Base-by-base conservation (phyloP, 2,888 invertebrate genomes). In the Lasius fuliginosus region DNA sequence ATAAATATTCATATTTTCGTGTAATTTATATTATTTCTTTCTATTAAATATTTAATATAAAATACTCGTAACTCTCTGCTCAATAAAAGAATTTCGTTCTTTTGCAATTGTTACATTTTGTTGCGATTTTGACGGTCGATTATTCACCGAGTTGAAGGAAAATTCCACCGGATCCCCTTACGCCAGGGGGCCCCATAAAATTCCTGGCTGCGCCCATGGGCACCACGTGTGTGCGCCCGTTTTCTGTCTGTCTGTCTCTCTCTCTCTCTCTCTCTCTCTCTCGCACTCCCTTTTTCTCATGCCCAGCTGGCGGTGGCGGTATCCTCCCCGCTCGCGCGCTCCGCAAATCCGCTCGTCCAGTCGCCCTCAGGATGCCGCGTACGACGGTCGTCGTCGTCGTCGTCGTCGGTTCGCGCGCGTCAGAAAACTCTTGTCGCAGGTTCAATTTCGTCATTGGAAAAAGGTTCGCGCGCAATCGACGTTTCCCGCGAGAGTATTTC, bases 311-410 rank as follows among this genome's bases (percentile, higher is more conserved):
- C 58, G 65, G 58, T 49, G 76, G 4, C 53, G 40, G 76, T 65
- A 68, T 56, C 82, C 82, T 88, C 53, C 40, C 89, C 83, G 62
- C 73, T 77, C 46, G 69, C 46, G 53, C 69, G 67, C 76, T 85
- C 64, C 60, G 88, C 83, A 82, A 85, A 87, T 88, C 86, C 79
- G 84, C 85, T 89, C 88, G 85, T 84, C 83, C 88, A 89, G 89
- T 90, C 56, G 85, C 77, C 83, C 69, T 85, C 88, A 83, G 75
- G 84, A 84, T 81, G 40, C 60, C 83, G 79, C 33, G 64, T 27
- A 8, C 56, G 30, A n/a, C 33, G 65, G 77, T 36, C 1, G 71
- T 23, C 23, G 23, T 33, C 30, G 30, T 33, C 30, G 30, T 12
- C n/a, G 46, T 42, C 5, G 6, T 65, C n/a, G 65, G 23, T 40